A percentile compares a stretch with the other conserved stretches of the same genome.
Evolutionary conservation across 2,797 vertebrate species (phyloP).

Genomic region (Danionella dracula): DNA sequence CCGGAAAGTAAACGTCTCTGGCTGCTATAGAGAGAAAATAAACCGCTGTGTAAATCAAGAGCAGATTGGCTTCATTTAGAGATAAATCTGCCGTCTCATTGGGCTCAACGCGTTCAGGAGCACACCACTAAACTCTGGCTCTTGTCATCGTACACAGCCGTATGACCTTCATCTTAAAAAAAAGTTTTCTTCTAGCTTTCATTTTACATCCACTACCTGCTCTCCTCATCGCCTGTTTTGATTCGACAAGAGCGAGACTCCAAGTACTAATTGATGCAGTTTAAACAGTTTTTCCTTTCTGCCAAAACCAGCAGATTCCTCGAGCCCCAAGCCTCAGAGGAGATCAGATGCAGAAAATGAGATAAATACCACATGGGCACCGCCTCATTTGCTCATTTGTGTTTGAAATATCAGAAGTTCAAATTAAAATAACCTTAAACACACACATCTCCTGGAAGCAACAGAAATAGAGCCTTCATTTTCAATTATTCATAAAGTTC

Average conservation of each 20-base stretch:
- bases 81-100: conserved; percentile 64
- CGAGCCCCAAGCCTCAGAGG: conserved; percentile 17
- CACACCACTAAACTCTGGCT: not conserved
- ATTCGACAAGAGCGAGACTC: conserved; percentile 35
- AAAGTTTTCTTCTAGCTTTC: conserved; percentile 40
- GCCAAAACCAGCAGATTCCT: conserved; percentile 36
- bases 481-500: conserved; percentile 78
- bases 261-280: conserved; percentile 50
- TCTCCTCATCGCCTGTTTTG: conserved; percentile 9
- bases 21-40: conserved; percentile 67
- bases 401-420: conserved; percentile 66
- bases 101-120: too few species aligned
- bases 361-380: conserved; percentile 59
- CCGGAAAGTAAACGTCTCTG: conserved; percentile 66
- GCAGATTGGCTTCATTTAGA: conserved; percentile 76
- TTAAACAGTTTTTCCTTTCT: conserved; percentile 42
- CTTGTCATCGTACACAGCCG: not conserved
- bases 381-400: conserved; percentile 64
- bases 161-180: conserved; percentile 23
- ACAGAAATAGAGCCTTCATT: conserved; percentile 64
- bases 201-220: not conserved
- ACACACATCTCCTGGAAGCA: conserved; percentile 67
- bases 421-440: conserved; percentile 76
- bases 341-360: conserved; percentile 31
- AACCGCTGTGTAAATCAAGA: conserved; percentile 64